Evolutionary conservation across 2,888 invertebrate genomes (phyloP).

Genomic region (Drosophila nigricruria): DNA sequence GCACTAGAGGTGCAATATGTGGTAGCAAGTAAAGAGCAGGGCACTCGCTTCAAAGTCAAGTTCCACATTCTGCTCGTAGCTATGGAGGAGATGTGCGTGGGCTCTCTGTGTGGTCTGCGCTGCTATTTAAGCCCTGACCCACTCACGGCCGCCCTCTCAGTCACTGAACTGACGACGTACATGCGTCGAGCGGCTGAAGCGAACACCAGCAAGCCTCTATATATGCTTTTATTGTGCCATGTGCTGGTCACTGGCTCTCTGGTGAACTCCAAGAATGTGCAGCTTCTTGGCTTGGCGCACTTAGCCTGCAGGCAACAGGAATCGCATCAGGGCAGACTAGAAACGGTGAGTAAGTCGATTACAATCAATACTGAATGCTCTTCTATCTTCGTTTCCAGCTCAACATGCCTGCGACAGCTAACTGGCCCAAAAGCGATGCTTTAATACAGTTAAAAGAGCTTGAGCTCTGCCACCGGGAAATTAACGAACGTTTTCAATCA

Average conservation of each 20-base stretch:
- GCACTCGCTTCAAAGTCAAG: slow-evolving; percentile 30
- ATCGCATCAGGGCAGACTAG: background rate
- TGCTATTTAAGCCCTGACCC: slow-evolving; percentile 43
- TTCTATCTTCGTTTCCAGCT: background rate
- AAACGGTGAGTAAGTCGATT: slow-evolving; percentile 13
- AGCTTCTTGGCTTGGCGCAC: slow-evolving; percentile 39
- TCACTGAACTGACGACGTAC: slow-evolving; percentile 25
- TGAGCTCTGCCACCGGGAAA: slow-evolving; percentile 17
- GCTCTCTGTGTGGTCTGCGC: slow-evolving; percentile 27
- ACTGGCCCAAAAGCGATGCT: background rate
- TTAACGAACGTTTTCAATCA: slow-evolving; percentile 24
- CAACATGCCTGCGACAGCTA: background rate
- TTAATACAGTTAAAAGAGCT: background rate
- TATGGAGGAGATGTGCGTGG: slow-evolving; percentile 33
- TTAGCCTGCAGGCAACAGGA: slow-evolving; percentile 21
- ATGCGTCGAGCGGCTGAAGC: slow-evolving; percentile 21
- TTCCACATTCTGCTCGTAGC: slow-evolving; percentile 46
- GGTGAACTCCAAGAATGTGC: slow-evolving; percentile 34
- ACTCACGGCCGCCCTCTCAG: slow-evolving; percentile 27
- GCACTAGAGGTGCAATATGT: slow-evolving; percentile 39
- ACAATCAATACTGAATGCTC: background rate
- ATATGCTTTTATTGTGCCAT: slow-evolving; percentile 38
- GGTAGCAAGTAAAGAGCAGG: slow-evolving; percentile 10
- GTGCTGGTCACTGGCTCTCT: slow-evolving; percentile 21
- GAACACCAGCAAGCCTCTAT: slow-evolving; percentile 2